Evolutionary conservation across 1,140 invertebrate species (phyloP), one percentile per base, ranked within the genome.

Genomic region (Bombus impatiens): DNA sequence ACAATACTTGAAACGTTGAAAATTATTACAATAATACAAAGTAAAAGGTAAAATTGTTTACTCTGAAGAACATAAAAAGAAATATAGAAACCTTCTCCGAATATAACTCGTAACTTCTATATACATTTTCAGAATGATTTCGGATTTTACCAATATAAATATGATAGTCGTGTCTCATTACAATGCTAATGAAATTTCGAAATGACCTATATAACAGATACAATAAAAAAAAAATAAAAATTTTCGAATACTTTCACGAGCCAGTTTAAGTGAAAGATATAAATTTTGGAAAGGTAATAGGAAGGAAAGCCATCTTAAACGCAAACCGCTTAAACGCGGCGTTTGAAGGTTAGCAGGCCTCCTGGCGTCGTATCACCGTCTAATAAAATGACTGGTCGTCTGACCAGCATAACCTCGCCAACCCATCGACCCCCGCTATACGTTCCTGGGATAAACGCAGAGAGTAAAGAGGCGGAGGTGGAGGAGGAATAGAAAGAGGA

Each of bases 381-480:
- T 92, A 91, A 93, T 92, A 94, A 89, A 93, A 93, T 90, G 93
- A 94, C 90, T 90, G 86, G 87, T 86, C 91, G 89, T 90, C 91
- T 92, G 91, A 90, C 89, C 93, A 91, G 87, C 89, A 91, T 94
- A 92, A 91, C 90, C 91, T 91, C 87, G 82, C 32, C 88, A 86
- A 88, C 82, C 86, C 81, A 82, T 85, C 88, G 82, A 86, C 87
- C 88, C 82, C 87, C 84, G 79, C 87, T 82, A 78, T 87, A 87
- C 89, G 88, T 86, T 90, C 87, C 89, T 90, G 89, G 84, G 83
- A 87, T 84, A 88, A 87, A 81, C 81, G 85, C 65, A 89, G 91
- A 71, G 86, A 82, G 68, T 40, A 70, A 59, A 53, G 47, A 53
- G 47, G 18, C 47, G 6, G 82, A 70, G 65, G 35, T 15, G 47